Percentiles rank a stretch among this genome's conserved stretches.
phyloP scores from a whole-genome alignment of 2,888 invertebrate genomes.

The Drosophila nr. fundita region DNA sequence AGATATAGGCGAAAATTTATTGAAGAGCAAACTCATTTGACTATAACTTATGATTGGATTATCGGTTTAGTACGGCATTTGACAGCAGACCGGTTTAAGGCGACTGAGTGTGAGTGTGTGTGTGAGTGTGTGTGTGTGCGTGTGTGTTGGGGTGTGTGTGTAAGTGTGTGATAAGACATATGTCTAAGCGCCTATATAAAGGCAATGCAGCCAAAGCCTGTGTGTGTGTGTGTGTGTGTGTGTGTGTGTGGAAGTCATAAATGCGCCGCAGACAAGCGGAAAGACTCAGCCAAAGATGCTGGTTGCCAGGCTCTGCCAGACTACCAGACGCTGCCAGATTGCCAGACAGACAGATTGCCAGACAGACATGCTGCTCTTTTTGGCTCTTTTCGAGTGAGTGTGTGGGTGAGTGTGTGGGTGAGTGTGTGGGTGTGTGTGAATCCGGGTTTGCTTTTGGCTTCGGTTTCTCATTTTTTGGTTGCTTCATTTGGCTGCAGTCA shows the following conservation, averaged over 20 bases:
- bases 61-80: constrained; percentile 81
- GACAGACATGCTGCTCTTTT: constrained; percentile 49
- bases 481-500: constrained; percentile 70
- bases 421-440: constrained; percentile 3
- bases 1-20: constrained; percentile 69
- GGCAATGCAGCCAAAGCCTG: constrained; percentile 53
- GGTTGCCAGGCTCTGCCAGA: constrained; percentile 56
- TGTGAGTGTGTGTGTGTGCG: constrained; percentile 26
- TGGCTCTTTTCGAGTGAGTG: constrained; percentile 37
- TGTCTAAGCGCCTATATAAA: constrained; percentile 75
- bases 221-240: constrained; percentile 11
- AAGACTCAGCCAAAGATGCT: constrained; percentile 70
- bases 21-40: constrained; percentile 79
- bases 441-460: constrained; percentile 38
- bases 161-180: constrained; percentile 72
- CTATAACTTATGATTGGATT: constrained; percentile 81
- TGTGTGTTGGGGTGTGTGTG: constrained; percentile 18
- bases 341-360: constrained; percentile 19
- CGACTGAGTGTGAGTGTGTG: constrained; percentile 11
- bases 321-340: constrained; percentile 15
- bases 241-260: constrained; percentile 67
- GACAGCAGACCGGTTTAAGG: constrained; percentile 58
- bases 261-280: constrained; percentile 79
- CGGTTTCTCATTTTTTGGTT: constrained; percentile 55
- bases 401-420: neutral